phyloP scores from a whole-genome alignment of 2,888 invertebrate genomes.

The Pocota personata region DNA sequence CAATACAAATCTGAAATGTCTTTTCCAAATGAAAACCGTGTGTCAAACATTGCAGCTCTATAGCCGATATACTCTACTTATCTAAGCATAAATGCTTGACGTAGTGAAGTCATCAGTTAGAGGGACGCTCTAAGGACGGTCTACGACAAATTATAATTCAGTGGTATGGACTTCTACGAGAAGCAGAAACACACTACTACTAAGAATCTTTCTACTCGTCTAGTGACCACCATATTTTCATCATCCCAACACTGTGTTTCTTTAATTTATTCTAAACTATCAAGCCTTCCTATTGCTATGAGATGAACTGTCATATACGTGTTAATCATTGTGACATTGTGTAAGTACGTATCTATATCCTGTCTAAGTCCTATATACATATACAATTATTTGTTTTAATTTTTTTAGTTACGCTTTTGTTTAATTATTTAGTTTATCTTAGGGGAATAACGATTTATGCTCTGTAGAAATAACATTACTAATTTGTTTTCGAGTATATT shows the following conservation, averaged over 20 bases:
- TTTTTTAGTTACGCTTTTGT: slow-evolving; percentile 29
- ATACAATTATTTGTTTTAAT: slow-evolving; percentile 40
- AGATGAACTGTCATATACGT: slow-evolving; percentile 5
- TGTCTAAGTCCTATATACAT: slow-evolving; percentile 64
- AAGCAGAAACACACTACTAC: too few relatives aligned
- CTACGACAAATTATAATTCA: not conserved
- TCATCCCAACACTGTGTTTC: not conserved
- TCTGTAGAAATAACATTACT: slow-evolving; percentile 55
- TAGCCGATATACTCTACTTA: too few relatives aligned
- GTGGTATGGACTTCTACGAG: not conserved
- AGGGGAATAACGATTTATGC: slow-evolving; percentile 68
- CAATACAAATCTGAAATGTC: too few relatives aligned
- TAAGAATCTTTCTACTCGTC: not conserved
- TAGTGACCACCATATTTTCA: not conserved
- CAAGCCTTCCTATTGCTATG: slow-evolving; percentile 8
- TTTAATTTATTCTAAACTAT: not conserved
- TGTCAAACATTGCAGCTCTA: too few relatives aligned
- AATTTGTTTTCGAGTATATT: slow-evolving; percentile 46
- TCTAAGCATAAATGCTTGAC: too few relatives aligned
- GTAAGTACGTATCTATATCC: slow-evolving; percentile 53
- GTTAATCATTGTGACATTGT: slow-evolving; percentile 37
- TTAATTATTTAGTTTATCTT: slow-evolving; percentile 22
- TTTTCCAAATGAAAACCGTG: too few relatives aligned
- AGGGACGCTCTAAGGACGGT: too few relatives aligned
- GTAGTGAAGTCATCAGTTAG: too few relatives aligned